Percentiles rank a stretch among this genome's conserved stretches.
Evolutionary conservation across 2,888 invertebrate genomes (phyloP).

Genomic region (Piscicola geometra): DNA sequence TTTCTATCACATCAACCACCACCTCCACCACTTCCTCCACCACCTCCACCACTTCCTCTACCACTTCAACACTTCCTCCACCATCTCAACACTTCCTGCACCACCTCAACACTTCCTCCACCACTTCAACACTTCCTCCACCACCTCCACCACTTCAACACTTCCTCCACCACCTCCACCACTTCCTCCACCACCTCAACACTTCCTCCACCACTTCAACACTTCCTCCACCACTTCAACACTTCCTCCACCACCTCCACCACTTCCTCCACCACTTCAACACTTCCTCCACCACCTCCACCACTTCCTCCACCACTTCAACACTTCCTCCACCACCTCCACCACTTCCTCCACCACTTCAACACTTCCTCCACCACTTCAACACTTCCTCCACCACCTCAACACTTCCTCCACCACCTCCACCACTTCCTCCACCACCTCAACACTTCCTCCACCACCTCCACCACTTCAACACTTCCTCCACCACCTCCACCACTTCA

Average conservation of each 20-base stretch:
- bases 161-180: too few species aligned
- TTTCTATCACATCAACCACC: background rate
- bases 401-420: too few species aligned
- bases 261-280: background rate
- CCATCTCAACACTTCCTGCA: background rate
- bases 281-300: too few species aligned
- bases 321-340: too few species aligned
- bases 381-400: background rate
- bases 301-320: too few species aligned
- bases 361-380: background rate
- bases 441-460: background rate
- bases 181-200: too few species aligned
- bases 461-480: background rate
- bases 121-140: background rate
- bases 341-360: background rate
- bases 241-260: background rate
- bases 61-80: too few species aligned
- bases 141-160: background rate
- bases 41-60: too few species aligned
- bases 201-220: background rate
- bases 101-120: conserved; percentile 1
- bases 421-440: too few species aligned
- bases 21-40: too few species aligned
- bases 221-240: background rate
- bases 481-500: background rate